A percentile compares a stretch with the other conserved stretches of the same genome.
These are phyloP conservation scores for Grapholita molesta DNA, from an alignment of 1,140 invertebrate genomes.

Conservation along the genomic window DNA sequence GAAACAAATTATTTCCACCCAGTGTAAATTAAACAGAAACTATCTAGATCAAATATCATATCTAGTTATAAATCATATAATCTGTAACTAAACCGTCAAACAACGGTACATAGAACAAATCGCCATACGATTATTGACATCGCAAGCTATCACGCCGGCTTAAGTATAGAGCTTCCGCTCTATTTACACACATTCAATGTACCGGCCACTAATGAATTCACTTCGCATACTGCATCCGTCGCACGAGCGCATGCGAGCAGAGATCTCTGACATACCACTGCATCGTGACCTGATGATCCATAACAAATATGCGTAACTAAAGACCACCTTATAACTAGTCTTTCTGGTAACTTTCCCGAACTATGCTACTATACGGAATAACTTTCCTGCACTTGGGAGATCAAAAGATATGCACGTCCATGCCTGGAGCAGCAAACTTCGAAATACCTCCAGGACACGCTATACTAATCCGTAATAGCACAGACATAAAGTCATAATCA, in stretches of 20 bases:
- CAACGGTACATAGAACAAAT: slow-evolving; percentile 14
- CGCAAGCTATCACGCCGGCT: slow-evolving; percentile 47
- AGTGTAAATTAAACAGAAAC: not conserved
- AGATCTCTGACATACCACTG: not conserved
- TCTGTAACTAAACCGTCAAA: not conserved
- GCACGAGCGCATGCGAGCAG: not conserved
- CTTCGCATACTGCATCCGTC: slow-evolving; percentile 31
- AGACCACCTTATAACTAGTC: not conserved
- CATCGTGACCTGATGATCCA: not conserved
- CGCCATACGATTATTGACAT: slow-evolving; percentile 36
- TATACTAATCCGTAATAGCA: slow-evolving; percentile 27
- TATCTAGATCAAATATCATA: not conserved
- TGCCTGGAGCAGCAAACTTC: slow-evolving; percentile 38
- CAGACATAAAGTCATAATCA: slow-evolving; percentile 22
- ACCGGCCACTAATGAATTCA: slow-evolving; percentile 64
- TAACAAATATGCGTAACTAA: not conserved
- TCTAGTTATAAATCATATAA: not conserved
- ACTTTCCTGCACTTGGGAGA: slow-evolving; percentile 41
- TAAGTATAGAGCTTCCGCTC: slow-evolving; percentile 65
- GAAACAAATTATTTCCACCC: not conserved
- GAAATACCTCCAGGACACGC: slow-evolving; percentile 3
- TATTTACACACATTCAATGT: slow-evolving; percentile 66
- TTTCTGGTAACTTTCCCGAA: not conserved
- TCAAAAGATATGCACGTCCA: slow-evolving; percentile 67
- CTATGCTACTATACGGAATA: not conserved